phyloP scores from a whole-genome alignment of 2,888 invertebrate genomes.

The Kryphioiulus occultus region DNA sequence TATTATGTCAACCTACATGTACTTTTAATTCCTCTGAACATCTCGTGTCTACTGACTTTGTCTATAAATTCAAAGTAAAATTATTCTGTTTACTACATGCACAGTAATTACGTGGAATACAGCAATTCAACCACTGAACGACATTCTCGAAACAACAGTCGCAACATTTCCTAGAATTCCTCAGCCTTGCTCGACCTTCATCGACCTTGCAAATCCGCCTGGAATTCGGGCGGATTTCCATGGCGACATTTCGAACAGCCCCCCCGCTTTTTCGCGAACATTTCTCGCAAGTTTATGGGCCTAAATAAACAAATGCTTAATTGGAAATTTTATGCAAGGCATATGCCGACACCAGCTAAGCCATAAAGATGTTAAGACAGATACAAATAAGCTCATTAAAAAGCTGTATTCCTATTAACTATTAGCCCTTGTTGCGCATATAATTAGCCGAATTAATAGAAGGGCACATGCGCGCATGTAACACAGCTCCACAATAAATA shows the following conservation, averaged over 20 bases:
- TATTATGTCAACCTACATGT: too few species aligned
- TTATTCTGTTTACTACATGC: too few species aligned
- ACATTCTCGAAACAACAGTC: too few species aligned
- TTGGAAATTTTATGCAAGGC: neutral
- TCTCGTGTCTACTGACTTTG: too few species aligned
- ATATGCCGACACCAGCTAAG: neutral
- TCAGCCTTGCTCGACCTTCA: too few species aligned
- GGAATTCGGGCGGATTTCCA: too few species aligned
- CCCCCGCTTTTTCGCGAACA: neutral
- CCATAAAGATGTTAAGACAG: neutral
- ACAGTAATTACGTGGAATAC: too few species aligned
- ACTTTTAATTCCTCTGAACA: too few species aligned
- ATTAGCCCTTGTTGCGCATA: neutral
- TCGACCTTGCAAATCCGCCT: too few species aligned
- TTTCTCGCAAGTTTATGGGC: neutral
- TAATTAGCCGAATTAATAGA: neutral
- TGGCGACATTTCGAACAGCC: neutral
- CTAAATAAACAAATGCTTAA: slow-evolving; percentile 5
- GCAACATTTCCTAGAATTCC: too few species aligned
- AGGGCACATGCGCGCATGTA: neutral
- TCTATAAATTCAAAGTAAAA: too few species aligned
- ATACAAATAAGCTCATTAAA: slow-evolving; percentile 5
- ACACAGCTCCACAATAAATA: neutral
- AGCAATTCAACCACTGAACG: too few species aligned
- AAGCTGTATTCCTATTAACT: slow-evolving; percentile 5